These are phyloP conservation scores for Tuta absoluta DNA, from an alignment of 2,888 invertebrate genomes.

Conservation along the genomic window DNA sequence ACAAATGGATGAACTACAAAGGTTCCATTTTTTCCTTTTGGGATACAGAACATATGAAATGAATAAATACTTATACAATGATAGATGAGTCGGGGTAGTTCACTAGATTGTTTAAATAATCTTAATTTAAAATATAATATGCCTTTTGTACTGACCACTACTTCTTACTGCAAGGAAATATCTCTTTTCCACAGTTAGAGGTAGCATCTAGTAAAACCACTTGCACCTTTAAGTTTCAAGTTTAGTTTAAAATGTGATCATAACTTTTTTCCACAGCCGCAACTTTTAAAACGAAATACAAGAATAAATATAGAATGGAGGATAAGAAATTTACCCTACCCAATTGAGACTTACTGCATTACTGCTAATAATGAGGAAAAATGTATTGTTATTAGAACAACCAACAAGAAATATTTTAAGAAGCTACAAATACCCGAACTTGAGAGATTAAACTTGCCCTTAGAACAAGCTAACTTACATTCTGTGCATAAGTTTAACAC, in stretches of 20 bases:
- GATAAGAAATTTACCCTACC: constrained; percentile 89
- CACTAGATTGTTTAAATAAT: no score
- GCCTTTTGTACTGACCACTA: no score
- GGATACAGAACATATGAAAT: no score
- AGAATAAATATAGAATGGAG: constrained; percentile 90
- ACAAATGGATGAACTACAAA: no score
- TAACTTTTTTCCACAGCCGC: constrained; percentile 78
- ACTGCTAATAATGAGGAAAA: constrained; percentile 83
- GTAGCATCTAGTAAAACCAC: no score
- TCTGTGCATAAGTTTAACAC: constrained; percentile 88
- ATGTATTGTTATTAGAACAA: constrained; percentile 85
- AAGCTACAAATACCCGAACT: constrained; percentile 86
- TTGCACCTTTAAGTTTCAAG: no score
- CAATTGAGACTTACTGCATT: constrained; percentile 86
- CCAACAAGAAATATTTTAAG: constrained; percentile 92
- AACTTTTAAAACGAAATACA: constrained; percentile 86
- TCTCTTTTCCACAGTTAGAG: no score
- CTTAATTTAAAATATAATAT: no score
- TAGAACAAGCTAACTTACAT: constrained; percentile 84
- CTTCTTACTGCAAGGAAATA: no score
- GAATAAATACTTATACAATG: no score
- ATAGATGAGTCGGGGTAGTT: no score
- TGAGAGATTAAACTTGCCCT: constrained; percentile 82
- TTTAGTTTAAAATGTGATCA: not conserved
- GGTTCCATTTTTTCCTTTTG: no score